Evolutionary conservation across 2,888 invertebrate genomes (phyloP).

Genomic region (Dilophus febrilis): DNA sequence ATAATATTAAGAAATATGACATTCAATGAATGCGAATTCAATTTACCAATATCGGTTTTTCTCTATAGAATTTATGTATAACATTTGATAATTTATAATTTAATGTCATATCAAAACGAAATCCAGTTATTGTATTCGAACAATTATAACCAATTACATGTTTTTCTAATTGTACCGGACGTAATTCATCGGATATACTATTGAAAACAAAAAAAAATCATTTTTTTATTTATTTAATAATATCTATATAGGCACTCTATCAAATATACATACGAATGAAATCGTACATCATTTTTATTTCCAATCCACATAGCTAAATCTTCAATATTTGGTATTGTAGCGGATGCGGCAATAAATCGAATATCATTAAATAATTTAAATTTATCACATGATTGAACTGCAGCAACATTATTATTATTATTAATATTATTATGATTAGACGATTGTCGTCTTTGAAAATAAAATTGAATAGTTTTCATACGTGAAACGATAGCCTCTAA

Average conservation of each 20-base stretch:
- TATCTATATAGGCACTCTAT: too few relatives aligned
- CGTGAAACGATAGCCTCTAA: constrained; percentile 63
- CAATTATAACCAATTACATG: constrained; percentile 54
- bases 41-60: constrained; percentile 53
- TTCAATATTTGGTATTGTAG: constrained; percentile 60
- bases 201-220: constrained; percentile 7
- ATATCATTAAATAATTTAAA: constrained; percentile 2
- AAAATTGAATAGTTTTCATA: constrained; percentile 54
- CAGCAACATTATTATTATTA: not conserved
- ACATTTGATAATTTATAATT: constrained; percentile 54
- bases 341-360: constrained; percentile 60
- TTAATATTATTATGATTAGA: not conserved
- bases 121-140: constrained; percentile 38
- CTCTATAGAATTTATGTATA: constrained; percentile 49
- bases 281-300: constrained; percentile 28
- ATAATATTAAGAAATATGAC: too few relatives aligned
- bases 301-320: constrained; percentile 60
- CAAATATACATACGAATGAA: not conserved
- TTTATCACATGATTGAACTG: not conserved
- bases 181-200: constrained; percentile 51
- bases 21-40: too few relatives aligned
- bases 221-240: not conserved
- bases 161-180: constrained; percentile 56
- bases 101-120: constrained; percentile 60
- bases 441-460: not conserved